These are phyloP conservation scores for Melanchra persicariae DNA, from an alignment of 2,888 invertebrate species.

Conservation along the genomic window DNA sequence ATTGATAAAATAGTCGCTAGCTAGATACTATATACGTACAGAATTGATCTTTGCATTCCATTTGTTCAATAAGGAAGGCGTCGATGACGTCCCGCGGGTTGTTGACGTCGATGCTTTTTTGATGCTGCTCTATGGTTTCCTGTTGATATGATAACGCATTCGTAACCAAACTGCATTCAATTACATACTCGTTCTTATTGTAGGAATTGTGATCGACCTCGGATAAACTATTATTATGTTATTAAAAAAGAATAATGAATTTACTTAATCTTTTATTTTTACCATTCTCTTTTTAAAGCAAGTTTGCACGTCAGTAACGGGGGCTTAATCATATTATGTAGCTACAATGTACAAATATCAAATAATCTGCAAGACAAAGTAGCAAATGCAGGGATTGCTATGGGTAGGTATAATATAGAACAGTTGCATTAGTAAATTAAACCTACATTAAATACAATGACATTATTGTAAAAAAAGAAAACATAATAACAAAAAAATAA, in stretches of 20 bases:
- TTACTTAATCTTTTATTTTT: not conserved
- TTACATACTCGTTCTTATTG: not conserved
- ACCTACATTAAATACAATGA: not conserved
- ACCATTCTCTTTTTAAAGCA: not conserved
- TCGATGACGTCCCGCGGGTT: slow-evolving; percentile 92
- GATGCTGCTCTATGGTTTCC: slow-evolving; percentile 90
- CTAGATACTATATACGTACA: slow-evolving; percentile 56
- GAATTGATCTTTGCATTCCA: slow-evolving; percentile 79
- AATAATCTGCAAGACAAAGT: no score
- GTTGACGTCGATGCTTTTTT: slow-evolving; percentile 80
- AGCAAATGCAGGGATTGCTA: not conserved
- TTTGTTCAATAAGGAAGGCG: slow-evolving; percentile 92
- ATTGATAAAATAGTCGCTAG: not conserved
- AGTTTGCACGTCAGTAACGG: not conserved
- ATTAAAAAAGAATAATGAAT: slow-evolving; percentile 2
- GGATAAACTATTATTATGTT: not conserved
- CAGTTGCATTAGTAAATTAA: no score
- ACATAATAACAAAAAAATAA: no score
- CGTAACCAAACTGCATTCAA: slow-evolving; percentile 24
- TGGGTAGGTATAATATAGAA: no score
- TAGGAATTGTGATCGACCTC: slow-evolving; percentile 27
- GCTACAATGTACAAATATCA: not conserved
- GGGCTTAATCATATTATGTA: not conserved
- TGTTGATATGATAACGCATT: slow-evolving; percentile 68
- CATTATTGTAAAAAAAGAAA: not conserved